Evolutionary conservation across 2,797 vertebrate species (phyloP), one percentile per base, ranked within the genome.

Genomic region (Craterocephalus amniculus): DNA sequence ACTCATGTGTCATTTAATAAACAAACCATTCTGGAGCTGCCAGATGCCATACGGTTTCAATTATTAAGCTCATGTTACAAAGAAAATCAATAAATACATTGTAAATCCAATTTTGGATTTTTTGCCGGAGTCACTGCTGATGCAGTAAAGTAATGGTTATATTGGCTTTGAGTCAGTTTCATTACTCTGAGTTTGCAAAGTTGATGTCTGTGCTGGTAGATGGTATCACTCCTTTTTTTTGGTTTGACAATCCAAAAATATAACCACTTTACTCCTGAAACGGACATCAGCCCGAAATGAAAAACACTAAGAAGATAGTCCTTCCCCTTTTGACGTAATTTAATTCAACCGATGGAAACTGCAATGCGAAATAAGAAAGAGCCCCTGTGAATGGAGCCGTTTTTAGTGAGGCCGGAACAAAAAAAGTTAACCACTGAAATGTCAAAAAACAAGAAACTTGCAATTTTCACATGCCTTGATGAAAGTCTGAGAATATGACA

Each of bases 81-180:
- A 52, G 34, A 65, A 80, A 81, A 72, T 72, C 71, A 67, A 70
- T 80, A 55, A 38, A 61, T 69, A 2, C 63, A 22, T 43, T 7
- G 29, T n/a, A 60, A 27, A 36, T 65, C 72, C 8, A 29, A 70
- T 74, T 57, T 64, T 35, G 8, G 48, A 31, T 6, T 52, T 29
- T 29, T 35, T 62, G 35, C 64, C 61, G 2, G 2, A 56, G 51
- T 5, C 10, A 55, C 14, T 55, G 27, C 31, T 58, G 56, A 27
- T 63, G 29, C 52, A 38, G 35, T 14, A 29, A 76, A 55, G 26
- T 14, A 16, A 20, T 67, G 20, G 72, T 58, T 60, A 5, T 14
- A 63, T 60, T 75, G 72, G 64, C 69, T 72, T 22, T 60, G 57
- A 58, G 57, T 64, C 70, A 55, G 52, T 78, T 79, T 73, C 45